phyloP scores from a whole-genome alignment of 30 jellyfish, hydroid and myxozoan genomes.

The Pseudorhiza aurosa region DNA sequence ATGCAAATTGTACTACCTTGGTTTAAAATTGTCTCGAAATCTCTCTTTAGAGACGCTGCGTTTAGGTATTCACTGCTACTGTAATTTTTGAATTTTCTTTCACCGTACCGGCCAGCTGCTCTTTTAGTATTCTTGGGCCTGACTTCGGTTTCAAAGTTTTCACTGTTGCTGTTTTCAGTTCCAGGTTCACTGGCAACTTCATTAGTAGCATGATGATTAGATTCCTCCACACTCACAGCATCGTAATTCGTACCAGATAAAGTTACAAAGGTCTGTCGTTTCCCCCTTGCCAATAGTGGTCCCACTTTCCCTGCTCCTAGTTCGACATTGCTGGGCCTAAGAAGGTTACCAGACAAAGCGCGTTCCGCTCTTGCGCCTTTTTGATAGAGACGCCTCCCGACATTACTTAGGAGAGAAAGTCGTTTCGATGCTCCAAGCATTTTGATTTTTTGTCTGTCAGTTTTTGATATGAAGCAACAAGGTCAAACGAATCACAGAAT shows the following conservation, averaged over 20 bases:
- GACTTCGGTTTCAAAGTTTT: neutral
- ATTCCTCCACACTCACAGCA: neutral
- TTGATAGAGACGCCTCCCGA: neutral
- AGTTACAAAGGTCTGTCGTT: neutral
- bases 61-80: slow-evolving; percentile 49
- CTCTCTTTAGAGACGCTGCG: slow-evolving; percentile 33
- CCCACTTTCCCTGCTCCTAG: neutral
- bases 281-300: neutral
- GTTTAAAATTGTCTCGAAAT: slow-evolving; percentile 21
- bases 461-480: too few species aligned
- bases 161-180: neutral
- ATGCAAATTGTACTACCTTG: too few species aligned
- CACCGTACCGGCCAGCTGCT: neutral
- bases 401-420: neutral
- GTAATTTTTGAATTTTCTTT: slow-evolving; percentile 38
- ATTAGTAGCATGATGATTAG: neutral
- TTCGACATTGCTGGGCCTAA: neutral
- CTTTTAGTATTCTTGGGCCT: neutral
- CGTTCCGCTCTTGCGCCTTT: neutral
- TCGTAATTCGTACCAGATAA: slow-evolving; percentile 5
- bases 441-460: neutral
- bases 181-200: neutral
- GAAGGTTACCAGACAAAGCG: neutral
- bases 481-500: too few species aligned
- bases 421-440: slow-evolving; percentile 23